Percentiles rank a stretch among this genome's conserved stretches.
Conservation (phyloP, 1,140 invertebrate genomes). For the Meloidogyne hapla region DNA sequence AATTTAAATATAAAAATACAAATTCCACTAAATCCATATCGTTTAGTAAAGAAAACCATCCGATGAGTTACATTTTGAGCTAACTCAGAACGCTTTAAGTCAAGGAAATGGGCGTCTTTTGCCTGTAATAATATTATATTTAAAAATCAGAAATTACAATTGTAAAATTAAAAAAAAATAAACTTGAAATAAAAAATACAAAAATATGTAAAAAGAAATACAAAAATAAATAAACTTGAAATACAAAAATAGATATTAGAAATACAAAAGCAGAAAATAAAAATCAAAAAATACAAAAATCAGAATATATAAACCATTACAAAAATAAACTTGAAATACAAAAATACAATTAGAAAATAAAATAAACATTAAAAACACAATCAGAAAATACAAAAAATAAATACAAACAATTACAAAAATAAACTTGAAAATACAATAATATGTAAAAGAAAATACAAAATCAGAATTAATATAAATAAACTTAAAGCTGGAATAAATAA, state of each 20-base stretch:
- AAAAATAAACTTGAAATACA: background rate
- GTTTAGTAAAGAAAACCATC: conserved; percentile 17
- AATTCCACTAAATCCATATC: conserved; percentile 25
- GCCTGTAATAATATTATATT: background rate
- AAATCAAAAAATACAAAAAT: too few species aligned
- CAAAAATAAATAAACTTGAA: too few species aligned
- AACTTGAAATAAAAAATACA: too few species aligned
- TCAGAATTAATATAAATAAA: too few species aligned
- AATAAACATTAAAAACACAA: background rate
- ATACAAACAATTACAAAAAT: background rate
- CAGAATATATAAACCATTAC: too few species aligned
- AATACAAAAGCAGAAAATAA: too few species aligned
- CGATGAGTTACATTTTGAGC: conserved; percentile 12
- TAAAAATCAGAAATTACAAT: background rate
- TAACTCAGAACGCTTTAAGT: background rate
- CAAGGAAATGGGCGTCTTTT: background rate
- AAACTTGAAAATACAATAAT: too few species aligned
- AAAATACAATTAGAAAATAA: background rate
- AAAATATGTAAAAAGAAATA: too few species aligned
- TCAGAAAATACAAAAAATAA: background rate
- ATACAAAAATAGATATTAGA: too few species aligned
- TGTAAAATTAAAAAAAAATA: background rate
- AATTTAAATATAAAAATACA: background rate
- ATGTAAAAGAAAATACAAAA: too few species aligned
- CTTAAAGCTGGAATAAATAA: too few species aligned